These are phyloP conservation scores for Tachysurus fulvidraco DNA, from an alignment of 2,113 vertebrate species.

Conservation along the genomic window DNA sequence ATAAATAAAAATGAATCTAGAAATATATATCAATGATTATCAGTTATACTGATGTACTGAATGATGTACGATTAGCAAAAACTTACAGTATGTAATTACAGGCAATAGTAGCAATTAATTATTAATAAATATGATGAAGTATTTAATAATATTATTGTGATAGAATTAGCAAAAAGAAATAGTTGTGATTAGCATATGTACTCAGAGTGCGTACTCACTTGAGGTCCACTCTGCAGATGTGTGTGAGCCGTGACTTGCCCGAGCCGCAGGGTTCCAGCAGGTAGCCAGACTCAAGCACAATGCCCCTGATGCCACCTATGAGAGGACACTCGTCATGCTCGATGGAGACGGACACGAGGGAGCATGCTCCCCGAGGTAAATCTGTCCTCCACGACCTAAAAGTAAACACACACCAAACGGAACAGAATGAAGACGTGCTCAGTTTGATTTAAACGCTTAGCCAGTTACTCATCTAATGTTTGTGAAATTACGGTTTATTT, in stretches of 20 bases:
- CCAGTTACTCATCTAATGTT: not conserved
- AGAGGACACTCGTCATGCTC: slow-evolving; percentile 85
- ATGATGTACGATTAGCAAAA: not conserved
- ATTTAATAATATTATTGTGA: not conserved
- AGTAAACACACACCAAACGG: not conserved
- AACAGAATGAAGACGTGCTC: not conserved
- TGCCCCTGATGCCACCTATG: slow-evolving; percentile 82
- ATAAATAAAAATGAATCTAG: not conserved
- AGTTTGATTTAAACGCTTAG: not conserved
- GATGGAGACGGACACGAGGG: slow-evolving; percentile 86
- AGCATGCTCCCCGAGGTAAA: slow-evolving; percentile 88
- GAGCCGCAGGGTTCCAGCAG: slow-evolving; percentile 95
- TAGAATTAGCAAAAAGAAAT: not conserved
- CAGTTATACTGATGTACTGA: not conserved
- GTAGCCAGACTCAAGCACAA: slow-evolving; percentile 89
- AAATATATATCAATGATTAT: not conserved
- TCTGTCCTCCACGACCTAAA: slow-evolving; percentile 92
- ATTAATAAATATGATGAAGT: not conserved
- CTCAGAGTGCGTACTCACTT: slow-evolving; percentile 78
- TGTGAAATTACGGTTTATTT: not conserved
- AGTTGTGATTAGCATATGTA: not conserved
- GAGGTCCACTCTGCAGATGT: slow-evolving; percentile 90
- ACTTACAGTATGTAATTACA: not conserved
- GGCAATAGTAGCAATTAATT: not conserved
- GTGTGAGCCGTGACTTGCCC: slow-evolving; percentile 92